Base-by-base conservation (phyloP, 2,113 vertebrate genomes). In the Charina bottae region DNA sequence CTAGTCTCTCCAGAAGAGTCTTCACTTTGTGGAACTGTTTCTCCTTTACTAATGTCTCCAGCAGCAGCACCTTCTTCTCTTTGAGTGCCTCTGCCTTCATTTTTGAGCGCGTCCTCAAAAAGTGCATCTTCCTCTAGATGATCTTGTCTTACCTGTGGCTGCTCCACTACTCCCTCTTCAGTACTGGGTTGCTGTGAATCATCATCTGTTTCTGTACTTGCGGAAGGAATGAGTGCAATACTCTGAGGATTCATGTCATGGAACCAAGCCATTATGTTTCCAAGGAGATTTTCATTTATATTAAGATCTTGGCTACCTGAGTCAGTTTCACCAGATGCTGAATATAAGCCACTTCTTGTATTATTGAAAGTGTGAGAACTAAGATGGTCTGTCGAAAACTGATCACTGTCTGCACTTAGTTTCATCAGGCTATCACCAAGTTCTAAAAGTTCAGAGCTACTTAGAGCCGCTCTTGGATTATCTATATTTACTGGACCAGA, bases 181-280 rank as follows among this genome's bases (percentile, higher is more conserved):
- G 90, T 91, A 91, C 92, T 93, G 37, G 95, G 94, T 28, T 95
- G 97, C 94, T 96, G 96, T 88, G 96, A 93, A 83, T 98, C 98
- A 15, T 96, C 94, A 94, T 97, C 97, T 0, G 96, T 95, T 96
- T 98, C 98, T 92, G 98, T 96, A 94, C 96, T 96, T 86, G 97
- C 97, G n/a, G 98, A 97, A 86, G 99, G 98, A 84, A 99, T 98
- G 94, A 99, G 97, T 93, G 98, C 98, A 93, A 99, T 98, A 89
- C 98, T 99, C 96, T 99, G 99, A 89, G 99, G 99, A 96, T 99
- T 99, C 98, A 99, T 99, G 96, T 99, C 99, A 89, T 99, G 99
- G 97, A 99, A 99, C 99, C 99, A 99, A 91, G 99, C 99, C 99
- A 99, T 99, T 94, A 99, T 99, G 95, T 99, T 99, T 93, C 99